Conservation (phyloP, 2,888 invertebrate species). For the Amblyjoppa fuscipennis region DNA sequence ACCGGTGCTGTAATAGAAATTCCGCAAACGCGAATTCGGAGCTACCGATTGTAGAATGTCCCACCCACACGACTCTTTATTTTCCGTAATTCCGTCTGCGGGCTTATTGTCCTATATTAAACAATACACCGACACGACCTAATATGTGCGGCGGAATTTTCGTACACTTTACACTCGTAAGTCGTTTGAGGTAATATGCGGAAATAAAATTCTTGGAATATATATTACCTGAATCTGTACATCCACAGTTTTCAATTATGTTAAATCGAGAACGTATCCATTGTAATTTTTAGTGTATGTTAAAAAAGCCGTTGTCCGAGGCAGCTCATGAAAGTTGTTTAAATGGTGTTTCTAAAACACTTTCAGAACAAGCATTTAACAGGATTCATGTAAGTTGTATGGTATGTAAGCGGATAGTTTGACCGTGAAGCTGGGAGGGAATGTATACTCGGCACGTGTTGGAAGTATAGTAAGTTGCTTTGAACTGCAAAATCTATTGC, state of each 20-base stretch:
- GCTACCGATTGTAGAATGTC: not conserved
- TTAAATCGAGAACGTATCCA: not conserved
- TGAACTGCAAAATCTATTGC: constrained; percentile 17
- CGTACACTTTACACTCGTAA: not conserved
- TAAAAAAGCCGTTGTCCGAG: not conserved
- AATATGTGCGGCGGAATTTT: not conserved
- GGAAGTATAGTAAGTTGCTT: constrained; percentile 2
- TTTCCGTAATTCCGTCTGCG: not conserved
- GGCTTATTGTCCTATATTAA: not conserved
- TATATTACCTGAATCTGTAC: not conserved
- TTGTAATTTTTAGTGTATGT: not conserved
- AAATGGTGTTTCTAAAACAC: not conserved
- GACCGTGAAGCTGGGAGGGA: constrained; percentile 3
- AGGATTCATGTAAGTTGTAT: constrained; percentile 2
- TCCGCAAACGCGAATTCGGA: constrained; percentile 12
- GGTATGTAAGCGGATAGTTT: constrained; percentile 8
- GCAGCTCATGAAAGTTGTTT: not conserved
- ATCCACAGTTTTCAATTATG: not conserved
- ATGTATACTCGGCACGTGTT: constrained; percentile 8
- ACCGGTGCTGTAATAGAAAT: constrained; percentile 39
- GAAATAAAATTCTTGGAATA: not conserved
- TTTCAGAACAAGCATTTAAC: not conserved
- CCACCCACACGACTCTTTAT: not conserved
- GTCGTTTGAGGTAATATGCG: not conserved
- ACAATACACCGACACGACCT: not conserved